Conservation (phyloP, 2,888 invertebrate species). For the Oeneis ivallda region DNA sequence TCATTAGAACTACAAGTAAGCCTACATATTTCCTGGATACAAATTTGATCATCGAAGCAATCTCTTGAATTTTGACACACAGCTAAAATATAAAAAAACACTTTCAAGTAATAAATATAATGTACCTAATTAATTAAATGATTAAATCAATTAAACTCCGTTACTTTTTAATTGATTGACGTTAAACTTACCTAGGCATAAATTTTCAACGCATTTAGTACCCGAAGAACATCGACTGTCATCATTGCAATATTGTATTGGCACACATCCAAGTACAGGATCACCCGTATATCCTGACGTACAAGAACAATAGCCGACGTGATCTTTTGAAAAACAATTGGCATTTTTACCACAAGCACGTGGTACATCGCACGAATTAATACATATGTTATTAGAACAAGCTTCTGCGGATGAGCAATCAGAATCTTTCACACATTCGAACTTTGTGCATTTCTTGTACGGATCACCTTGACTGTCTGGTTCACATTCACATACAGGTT, state of each 20-base stretch:
- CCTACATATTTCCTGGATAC: slow-evolving; percentile 92
- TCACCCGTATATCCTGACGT: slow-evolving; percentile 92
- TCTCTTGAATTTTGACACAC: slow-evolving; percentile 90
- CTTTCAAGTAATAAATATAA: background rate
- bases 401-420: slow-evolving; percentile 88
- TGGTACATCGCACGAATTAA: slow-evolving; percentile 89
- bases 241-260: slow-evolving; percentile 90
- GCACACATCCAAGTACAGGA: slow-evolving; percentile 91
- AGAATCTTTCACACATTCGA: slow-evolving; percentile 89
- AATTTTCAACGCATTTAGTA: slow-evolving; percentile 90
- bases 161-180: background rate
- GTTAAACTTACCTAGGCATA: slow-evolving; percentile 85
- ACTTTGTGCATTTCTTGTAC: slow-evolving; percentile 85
- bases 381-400: slow-evolving; percentile 90
- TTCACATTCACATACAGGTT: slow-evolving; percentile 88
- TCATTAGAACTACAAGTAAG: slow-evolving; percentile 90
- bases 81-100: slow-evolving; percentile 65
- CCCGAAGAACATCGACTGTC: slow-evolving; percentile 92
- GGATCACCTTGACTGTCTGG: slow-evolving; percentile 89
- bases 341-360: slow-evolving; percentile 93
- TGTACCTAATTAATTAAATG: background rate
- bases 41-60: slow-evolving; percentile 92
- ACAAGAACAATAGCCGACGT: slow-evolving; percentile 92
- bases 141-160: background rate
- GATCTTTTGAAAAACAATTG: slow-evolving; percentile 87